Percentiles rank a stretch among this genome's conserved stretches.
phyloP scores from a whole-genome alignment of 2,113 vertebrate species.

The Alces alces region DNA sequence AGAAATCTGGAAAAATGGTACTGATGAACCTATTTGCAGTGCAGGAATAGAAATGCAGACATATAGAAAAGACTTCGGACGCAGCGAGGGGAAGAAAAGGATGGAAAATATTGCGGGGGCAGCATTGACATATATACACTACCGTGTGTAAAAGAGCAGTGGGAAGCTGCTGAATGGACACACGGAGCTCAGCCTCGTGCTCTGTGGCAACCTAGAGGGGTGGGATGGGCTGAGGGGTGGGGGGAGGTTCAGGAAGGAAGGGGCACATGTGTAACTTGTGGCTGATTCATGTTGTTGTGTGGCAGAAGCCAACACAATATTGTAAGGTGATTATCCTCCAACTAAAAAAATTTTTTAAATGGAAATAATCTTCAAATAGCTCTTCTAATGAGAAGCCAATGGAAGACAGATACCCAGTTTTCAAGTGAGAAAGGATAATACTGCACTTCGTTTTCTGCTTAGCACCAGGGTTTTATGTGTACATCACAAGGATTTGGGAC shows the following conservation, averaged over 20 bases:
- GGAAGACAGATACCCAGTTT: neutral
- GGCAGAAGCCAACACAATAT: neutral
- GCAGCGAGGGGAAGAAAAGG: neutral
- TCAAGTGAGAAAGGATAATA: neutral
- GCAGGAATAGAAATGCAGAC: neutral
- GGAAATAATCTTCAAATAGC: neutral
- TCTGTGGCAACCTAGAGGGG: neutral
- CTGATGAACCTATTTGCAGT: neutral
- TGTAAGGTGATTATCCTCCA: neutral
- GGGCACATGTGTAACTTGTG: neutral
- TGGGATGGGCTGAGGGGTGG: neutral
- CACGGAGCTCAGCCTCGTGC: neutral
- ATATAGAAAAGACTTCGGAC: neutral
- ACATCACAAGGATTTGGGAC: neutral
- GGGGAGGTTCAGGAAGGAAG: neutral
- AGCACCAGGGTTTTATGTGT: neutral
- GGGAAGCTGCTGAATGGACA: neutral
- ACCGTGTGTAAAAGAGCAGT: rapidly evolving
- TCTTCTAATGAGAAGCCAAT: neutral
- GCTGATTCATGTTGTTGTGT: neutral
- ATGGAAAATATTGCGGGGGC: neutral
- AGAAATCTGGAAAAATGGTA: neutral
- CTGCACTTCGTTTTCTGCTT: neutral
- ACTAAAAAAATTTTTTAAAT: neutral
- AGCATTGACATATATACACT: neutral